phyloP scores from a whole-genome alignment of 2,888 invertebrate genomes.

The Euzophera pinguis region DNA sequence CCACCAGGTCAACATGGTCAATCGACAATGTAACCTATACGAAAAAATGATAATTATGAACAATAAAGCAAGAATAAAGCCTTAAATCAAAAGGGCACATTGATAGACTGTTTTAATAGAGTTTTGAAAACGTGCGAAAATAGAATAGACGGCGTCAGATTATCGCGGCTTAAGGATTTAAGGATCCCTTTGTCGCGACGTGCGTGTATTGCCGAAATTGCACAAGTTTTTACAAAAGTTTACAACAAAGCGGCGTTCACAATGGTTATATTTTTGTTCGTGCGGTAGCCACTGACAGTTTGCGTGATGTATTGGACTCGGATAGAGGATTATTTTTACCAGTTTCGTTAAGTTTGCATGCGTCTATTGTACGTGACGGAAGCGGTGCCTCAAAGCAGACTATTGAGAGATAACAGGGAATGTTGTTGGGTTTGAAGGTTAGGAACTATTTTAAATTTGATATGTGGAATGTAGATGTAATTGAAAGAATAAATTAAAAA shows the following conservation, averaged over 20 bases:
- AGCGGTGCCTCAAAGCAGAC: slow-evolving; percentile 70
- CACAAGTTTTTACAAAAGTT: slow-evolving; percentile 73
- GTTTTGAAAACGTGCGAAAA: slow-evolving; percentile 34
- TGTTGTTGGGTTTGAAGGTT: slow-evolving; percentile 50
- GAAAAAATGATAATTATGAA: too few relatives aligned
- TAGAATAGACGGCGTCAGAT: slow-evolving; percentile 34
- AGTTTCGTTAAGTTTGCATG: slow-evolving; percentile 78
- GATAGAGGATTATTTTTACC: slow-evolving; percentile 77
- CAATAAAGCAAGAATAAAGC: not conserved
- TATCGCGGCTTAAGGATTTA: slow-evolving; percentile 29
- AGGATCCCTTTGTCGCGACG: slow-evolving; percentile 40
- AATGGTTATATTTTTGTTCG: slow-evolving; percentile 76
- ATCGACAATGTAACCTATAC: too few relatives aligned
- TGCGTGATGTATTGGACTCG: slow-evolving; percentile 74
- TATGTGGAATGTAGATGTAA: slow-evolving; percentile 34
- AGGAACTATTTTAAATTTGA: slow-evolving; percentile 60
- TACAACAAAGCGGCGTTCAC: slow-evolving; percentile 66
- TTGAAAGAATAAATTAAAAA: too few relatives aligned
- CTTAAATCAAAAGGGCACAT: slow-evolving; percentile 18
- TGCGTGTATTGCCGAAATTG: slow-evolving; percentile 69
- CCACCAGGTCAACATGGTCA: too few relatives aligned
- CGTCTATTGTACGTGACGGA: slow-evolving; percentile 72
- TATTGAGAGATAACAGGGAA: too few relatives aligned
- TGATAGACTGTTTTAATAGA: not conserved
- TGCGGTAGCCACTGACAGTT: slow-evolving; percentile 76